phyloP scores from a whole-genome alignment of 53 echinoderm and acorn worm species.

The Zoroaster sp. region DNA sequence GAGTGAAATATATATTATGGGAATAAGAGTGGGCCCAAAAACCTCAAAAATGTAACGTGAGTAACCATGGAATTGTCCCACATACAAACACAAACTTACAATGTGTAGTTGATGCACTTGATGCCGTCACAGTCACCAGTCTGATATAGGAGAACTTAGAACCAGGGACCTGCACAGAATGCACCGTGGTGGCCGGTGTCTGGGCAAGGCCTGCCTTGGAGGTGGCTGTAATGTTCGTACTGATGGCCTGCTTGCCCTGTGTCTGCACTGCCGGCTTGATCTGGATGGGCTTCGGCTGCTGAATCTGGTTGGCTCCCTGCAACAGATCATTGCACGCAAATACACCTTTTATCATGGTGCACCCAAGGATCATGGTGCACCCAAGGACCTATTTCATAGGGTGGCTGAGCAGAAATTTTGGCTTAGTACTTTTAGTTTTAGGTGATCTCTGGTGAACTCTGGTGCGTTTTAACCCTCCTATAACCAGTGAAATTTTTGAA shows the following conservation, averaged over 20 bases:
- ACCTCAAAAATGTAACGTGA: no score
- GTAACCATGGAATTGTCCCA: no score
- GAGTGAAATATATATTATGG: no score
- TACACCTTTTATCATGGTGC: no score
- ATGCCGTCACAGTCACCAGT: conserved; percentile 79
- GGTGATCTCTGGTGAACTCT: neutral
- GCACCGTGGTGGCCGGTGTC: conserved; percentile 49
- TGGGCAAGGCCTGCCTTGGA: neutral
- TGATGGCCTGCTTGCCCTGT: neutral
- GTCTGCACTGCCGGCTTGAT: conserved; percentile 36
- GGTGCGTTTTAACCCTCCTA: no score
- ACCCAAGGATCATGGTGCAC: no score
- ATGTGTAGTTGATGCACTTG: conserved; percentile 67
- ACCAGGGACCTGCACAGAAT: conserved; percentile 75
- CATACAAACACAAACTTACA: conserved; percentile 36
- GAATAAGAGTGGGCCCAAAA: no score
- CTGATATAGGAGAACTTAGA: conserved; percentile 74
- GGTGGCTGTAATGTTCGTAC: neutral
- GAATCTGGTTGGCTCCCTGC: neutral
- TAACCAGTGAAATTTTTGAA: no score
- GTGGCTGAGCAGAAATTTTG: neutral
- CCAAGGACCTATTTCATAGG: no score
- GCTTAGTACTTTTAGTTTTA: neutral
- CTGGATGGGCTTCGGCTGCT: conserved; percentile 54
- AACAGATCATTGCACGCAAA: neutral